A percentile compares a stretch with the other conserved stretches of the same genome.
phyloP scores from a whole-genome alignment of 2,888 invertebrate species.

The Erpobdella octoculata region DNA sequence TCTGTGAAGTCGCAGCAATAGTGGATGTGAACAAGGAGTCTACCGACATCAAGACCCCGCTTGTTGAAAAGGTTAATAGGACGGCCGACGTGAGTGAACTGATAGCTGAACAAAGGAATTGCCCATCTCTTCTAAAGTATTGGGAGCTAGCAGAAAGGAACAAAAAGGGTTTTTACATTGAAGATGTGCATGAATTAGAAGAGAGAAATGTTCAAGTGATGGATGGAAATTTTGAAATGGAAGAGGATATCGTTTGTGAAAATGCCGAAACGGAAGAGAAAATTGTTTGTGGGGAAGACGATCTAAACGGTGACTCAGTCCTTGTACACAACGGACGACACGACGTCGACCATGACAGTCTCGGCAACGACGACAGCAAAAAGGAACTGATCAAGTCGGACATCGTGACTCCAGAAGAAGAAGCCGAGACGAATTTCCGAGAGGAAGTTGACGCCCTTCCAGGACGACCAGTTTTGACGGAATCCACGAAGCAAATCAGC shows the following conservation, averaged over 20 bases:
- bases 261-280: neutral
- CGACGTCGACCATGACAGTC: constrained; percentile 4
- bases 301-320: neutral
- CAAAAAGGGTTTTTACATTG: too few relatives aligned
- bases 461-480: neutral
- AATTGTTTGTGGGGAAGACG: neutral
- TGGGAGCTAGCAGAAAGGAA: too few relatives aligned
- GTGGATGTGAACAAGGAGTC: too few relatives aligned
- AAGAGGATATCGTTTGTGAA: neutral
- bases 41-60: too few relatives aligned
- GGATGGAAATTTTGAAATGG: neutral
- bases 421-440: neutral
- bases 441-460: constrained; percentile 9
- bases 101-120: too few relatives aligned
- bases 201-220: too few relatives aligned
- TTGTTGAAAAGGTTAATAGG: too few relatives aligned
- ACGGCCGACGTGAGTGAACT: too few relatives aligned
- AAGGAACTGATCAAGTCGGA: neutral
- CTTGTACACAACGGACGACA: too few relatives aligned
- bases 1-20: too few relatives aligned
- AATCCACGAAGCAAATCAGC: neutral
- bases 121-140: too few relatives aligned
- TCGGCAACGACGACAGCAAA: neutral
- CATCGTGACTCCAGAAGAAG: neutral
- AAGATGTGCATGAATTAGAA: too few relatives aligned